Conservation (phyloP, 2,888 invertebrate species). For the Strigamia maritima region DNA sequence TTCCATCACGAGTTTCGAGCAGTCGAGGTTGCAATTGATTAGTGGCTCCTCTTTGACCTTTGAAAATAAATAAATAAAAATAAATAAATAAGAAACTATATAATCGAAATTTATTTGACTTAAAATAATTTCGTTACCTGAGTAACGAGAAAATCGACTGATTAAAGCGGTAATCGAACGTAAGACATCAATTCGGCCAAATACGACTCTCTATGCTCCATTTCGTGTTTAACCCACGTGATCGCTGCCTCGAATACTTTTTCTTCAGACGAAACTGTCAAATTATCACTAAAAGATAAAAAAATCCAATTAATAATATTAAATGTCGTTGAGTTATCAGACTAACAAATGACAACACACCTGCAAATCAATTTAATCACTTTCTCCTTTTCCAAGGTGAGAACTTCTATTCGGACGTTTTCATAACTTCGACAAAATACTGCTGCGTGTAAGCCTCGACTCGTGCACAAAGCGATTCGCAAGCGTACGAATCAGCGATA, state of each 20-base stretch:
- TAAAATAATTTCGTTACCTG: conserved; percentile 33
- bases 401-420: conserved; percentile 40
- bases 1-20: conserved; percentile 42
- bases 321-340: background rate
- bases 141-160: conserved; percentile 40
- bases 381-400: conserved; percentile 36
- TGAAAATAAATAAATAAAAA: too few relatives aligned
- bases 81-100: too few relatives aligned
- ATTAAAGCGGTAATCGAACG: conserved; percentile 38
- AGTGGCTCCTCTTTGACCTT: conserved; percentile 42
- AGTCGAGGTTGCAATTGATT: conserved; percentile 39
- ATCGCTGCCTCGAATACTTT: conserved; percentile 41
- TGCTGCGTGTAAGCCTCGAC: conserved; percentile 40
- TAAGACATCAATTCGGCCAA: conserved; percentile 40
- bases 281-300: conserved; percentile 37
- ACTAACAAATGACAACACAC: background rate
- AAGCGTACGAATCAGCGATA: conserved; percentile 41
- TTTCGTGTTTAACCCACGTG: conserved; percentile 40
- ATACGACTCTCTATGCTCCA: conserved; percentile 29
- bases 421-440: conserved; percentile 40
- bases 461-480: conserved; percentile 38
- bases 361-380: conserved; percentile 41
- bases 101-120: too few relatives aligned
- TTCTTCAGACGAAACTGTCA: conserved; percentile 41
- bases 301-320: background rate